phyloP scores from a whole-genome alignment of 2,113 vertebrate genomes.

The Morone saxatilis region DNA sequence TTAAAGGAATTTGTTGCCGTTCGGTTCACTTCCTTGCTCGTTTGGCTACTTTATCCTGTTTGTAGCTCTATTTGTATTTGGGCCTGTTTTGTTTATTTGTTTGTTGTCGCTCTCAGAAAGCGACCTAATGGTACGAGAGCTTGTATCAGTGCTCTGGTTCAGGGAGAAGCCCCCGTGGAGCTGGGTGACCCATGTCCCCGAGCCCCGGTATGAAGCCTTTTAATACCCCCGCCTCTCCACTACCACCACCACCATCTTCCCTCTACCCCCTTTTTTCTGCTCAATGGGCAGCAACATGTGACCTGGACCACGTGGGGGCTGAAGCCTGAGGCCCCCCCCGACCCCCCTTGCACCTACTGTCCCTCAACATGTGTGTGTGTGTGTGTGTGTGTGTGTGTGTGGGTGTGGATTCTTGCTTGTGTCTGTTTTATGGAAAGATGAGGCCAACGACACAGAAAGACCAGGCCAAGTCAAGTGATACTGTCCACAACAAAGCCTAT shows the following conservation, averaged over 20 bases:
- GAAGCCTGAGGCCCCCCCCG: constrained; percentile 25
- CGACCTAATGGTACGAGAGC: background rate
- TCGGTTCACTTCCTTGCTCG: background rate
- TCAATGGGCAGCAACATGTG: constrained; percentile 65
- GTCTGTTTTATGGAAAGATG: constrained; percentile 62
- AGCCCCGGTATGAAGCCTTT: constrained; percentile 39
- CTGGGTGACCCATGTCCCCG: constrained; percentile 43
- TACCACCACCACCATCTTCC: constrained; percentile 17
- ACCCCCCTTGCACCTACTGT: constrained; percentile 36
- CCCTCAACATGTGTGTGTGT: constrained; percentile 39
- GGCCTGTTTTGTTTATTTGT: constrained; percentile 29
- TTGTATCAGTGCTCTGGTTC: constrained; percentile 17
- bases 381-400: constrained; percentile 20
- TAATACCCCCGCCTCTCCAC: constrained; percentile 4
- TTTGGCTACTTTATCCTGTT: background rate
- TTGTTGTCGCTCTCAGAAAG: constrained; percentile 35
- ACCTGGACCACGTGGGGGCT: constrained; percentile 51
- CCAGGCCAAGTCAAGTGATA: constrained; percentile 62
- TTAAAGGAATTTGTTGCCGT: background rate
- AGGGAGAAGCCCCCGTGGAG: constrained; percentile 32
- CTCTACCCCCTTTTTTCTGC: constrained; percentile 42
- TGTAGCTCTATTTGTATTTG: constrained; percentile 17
- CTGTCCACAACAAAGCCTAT: constrained; percentile 69
- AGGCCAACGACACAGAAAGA: constrained; percentile 54
- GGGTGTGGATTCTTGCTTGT: constrained; percentile 16